phyloP scores from a whole-genome alignment of 2,113 vertebrate genomes.

The Sylvilagus bachmani region DNA sequence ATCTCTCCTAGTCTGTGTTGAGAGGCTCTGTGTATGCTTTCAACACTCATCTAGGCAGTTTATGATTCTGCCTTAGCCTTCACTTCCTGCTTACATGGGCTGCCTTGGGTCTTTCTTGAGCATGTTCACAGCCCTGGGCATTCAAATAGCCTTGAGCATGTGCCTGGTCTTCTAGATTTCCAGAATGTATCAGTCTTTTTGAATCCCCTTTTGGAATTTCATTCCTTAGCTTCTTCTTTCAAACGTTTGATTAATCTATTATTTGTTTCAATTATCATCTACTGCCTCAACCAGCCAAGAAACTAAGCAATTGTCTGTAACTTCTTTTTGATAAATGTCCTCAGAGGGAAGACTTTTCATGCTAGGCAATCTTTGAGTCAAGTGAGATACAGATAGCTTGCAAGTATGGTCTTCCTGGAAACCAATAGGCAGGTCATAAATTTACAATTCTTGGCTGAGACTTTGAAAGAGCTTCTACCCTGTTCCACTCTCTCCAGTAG shows the following conservation, averaged over 20 bases:
- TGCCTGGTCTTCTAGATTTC: constrained; percentile 31
- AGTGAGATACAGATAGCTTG: constrained; percentile 48
- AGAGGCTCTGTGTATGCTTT: neutral
- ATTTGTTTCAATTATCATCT: constrained; percentile 51
- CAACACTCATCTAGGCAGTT: neutral
- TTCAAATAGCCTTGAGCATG: constrained; percentile 26
- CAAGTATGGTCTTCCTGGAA: constrained; percentile 18
- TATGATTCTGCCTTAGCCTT: neutral
- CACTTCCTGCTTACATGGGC: neutral
- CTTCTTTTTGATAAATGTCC: constrained; percentile 57
- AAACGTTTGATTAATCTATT: constrained; percentile 30
- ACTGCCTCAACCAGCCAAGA: neutral
- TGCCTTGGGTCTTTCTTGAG: neutral
- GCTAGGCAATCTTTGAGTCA: neutral
- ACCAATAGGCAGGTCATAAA: constrained; percentile 10
- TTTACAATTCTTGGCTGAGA: neutral
- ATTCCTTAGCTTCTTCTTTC: constrained; percentile 2
- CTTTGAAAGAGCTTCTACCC: neutral
- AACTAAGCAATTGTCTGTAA: constrained; percentile 52
- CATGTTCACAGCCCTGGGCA: neutral
- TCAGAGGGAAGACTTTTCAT: neutral
- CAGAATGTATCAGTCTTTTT: constrained; percentile 36
- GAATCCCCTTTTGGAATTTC: neutral
- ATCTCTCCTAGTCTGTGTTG: neutral
- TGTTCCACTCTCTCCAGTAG: neutral